phyloP scores from a whole-genome alignment of 2,113 vertebrate genomes.

The Rhombomys opimus region DNA sequence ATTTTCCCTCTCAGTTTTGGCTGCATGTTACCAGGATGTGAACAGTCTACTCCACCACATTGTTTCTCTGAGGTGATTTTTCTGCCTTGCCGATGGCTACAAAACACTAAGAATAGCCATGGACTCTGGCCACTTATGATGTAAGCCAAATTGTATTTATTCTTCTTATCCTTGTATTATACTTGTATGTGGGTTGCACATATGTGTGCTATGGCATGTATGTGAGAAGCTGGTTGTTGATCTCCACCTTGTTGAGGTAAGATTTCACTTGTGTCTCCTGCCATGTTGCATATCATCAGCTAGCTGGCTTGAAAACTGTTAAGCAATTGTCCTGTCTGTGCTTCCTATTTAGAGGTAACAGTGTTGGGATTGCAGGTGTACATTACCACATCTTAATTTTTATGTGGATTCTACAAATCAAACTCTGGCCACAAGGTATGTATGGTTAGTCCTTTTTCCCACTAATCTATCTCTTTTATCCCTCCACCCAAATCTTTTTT shows the following conservation, averaged over 20 bases:
- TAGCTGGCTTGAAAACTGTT: neutral
- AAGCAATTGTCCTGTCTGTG: neutral
- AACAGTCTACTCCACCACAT: neutral
- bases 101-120: neutral
- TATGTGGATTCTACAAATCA: neutral
- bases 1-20: neutral
- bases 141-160: neutral
- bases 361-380: neutral
- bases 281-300: neutral
- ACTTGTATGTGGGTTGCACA: neutral
- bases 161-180: neutral
- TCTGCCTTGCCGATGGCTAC: neutral
- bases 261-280: too few relatives aligned
- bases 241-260: neutral
- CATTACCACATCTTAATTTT: neutral
- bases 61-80: neutral
- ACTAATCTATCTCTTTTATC: neutral
- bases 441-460: neutral
- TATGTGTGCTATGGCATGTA: neutral
- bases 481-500: too few relatives aligned
- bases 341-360: neutral
- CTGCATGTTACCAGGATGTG: neutral
- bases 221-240: neutral
- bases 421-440: too few relatives aligned
- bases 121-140: neutral